Base-by-base conservation (phyloP, 2,888 invertebrate species). In the Pecten maximus region DNA sequence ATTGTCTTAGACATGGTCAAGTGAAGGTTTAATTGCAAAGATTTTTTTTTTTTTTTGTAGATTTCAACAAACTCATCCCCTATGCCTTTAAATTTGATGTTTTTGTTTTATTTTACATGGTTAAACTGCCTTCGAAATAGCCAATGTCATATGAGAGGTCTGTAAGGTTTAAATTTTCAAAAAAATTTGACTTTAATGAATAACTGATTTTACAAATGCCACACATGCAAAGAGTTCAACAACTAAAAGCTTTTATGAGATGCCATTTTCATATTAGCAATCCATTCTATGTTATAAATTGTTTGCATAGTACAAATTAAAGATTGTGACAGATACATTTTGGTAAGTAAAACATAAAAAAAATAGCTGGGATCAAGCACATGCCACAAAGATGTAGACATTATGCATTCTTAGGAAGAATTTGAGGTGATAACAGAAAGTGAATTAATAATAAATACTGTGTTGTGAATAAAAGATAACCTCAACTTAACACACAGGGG, bases 401-500 rank as follows among this genome's bases (percentile, higher is more conserved):
- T 74, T 35, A 35, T 74, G 28, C 74, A 74, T 74, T 35, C 3
- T 19, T 8, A 35, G 35, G 12, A 35, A n/a, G 23, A 23, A 1
- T 60, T 60, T 60, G 28, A 35, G 28, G 74, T 74, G 74, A 74
- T 74, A 19, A 74, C 28, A 35, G 35, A 28, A 74, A 35, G 74
- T 74, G 74, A 74, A 6, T 8, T 35, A 74, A 54, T 3, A 6
- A 54, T 19, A n/a, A 54, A 54, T 54, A 54, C n/a, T n/a, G n/a
- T n/a, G 44, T 44, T 44, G 44, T 44, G 23, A 74, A 28, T 35
- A 74, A 28, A 74, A 28, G 10, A 74, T 74, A 74, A 35, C 74
- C 35, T 74, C 28, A 74, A 74, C 74, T 74, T 35, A 60, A 35
- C 74, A 74, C 28, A 74, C 74, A 74, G 23, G 74, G 74, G 74